Conservation (phyloP, 2,797 vertebrate species). For the Mallotus villosus region DNA sequence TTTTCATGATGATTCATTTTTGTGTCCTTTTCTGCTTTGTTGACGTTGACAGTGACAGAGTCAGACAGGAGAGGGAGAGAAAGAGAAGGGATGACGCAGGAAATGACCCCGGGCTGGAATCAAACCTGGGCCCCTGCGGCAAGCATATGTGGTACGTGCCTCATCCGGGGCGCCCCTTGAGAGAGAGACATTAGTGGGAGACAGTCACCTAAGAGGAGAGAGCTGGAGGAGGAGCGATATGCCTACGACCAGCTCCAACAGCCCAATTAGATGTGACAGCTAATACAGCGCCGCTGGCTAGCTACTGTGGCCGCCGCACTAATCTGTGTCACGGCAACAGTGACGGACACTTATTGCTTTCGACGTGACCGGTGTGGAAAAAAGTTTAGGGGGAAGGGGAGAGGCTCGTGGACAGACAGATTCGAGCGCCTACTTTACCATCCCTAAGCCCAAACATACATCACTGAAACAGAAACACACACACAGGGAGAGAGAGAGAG, state of each 20-base stretch:
- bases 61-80: too few species aligned
- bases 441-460: slow-evolving; percentile 28
- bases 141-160: too few species aligned
- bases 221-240: slow-evolving; percentile 25
- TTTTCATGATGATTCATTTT: too few species aligned
- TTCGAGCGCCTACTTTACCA: not conserved
- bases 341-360: slow-evolving; percentile 58
- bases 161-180: too few species aligned
- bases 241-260: slow-evolving; percentile 28
- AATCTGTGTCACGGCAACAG: slow-evolving; percentile 50
- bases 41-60: too few species aligned
- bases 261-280: slow-evolving; percentile 57
- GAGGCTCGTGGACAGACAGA: slow-evolving; percentile 1
- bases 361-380: slow-evolving; percentile 50
- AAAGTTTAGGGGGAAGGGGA: slow-evolving; percentile 45
- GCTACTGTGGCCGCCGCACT: slow-evolving; percentile 44
- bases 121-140: too few species aligned
- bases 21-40: too few species aligned
- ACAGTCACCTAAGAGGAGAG: slow-evolving; percentile 25
- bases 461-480: not conserved
- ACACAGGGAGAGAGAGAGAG: not conserved
- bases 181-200: slow-evolving; percentile 13
- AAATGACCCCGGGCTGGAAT: too few species aligned
- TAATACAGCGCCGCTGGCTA: slow-evolving; percentile 45
- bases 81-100: too few species aligned